Conservation (phyloP, 1,140 invertebrate genomes). For the roundworm (Caenorhabditis elegans) region WBcel235 BX284605.5:12208001-12208500, state of each 20-base stretch:
- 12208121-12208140: neutral
- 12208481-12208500: no score
- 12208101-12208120: neutral
- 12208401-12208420: no score
- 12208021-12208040: no score
- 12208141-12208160: conserved; percentile 6
- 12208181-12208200: neutral
- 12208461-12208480: no score
- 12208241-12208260: conserved; percentile 3
- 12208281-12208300: conserved; percentile 12
- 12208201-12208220: neutral
- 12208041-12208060: no score
- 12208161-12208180: neutral
- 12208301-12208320: neutral
- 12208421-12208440: no score
- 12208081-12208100: no score
- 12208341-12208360: neutral
- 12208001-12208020: no score
- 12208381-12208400: neutral
- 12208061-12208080: no score
- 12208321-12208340: neutral
- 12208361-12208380: neutral
- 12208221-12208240: neutral
- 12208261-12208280: neutral
- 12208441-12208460: no score